These are phyloP conservation scores for Blastomussa wellsi DNA, from an alignment of 92 coral and sea anemone species.

Conservation along the genomic window DNA sequence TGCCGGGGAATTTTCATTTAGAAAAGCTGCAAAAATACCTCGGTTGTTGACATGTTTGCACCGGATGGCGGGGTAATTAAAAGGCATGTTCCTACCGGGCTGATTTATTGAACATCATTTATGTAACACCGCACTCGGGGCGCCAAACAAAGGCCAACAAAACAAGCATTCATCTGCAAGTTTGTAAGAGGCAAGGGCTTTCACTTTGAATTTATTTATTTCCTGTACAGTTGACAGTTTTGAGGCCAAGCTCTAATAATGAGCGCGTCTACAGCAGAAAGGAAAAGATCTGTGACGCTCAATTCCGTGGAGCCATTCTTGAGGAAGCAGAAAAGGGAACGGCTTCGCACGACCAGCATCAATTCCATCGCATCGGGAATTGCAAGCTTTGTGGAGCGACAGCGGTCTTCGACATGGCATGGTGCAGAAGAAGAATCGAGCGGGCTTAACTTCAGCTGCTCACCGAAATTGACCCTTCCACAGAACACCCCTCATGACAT, in stretches of 20 bases:
- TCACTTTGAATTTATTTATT: conserved; percentile 3
- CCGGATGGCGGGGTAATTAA: conserved; percentile 6
- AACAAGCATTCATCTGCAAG: neutral
- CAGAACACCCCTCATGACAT: conserved; percentile 29
- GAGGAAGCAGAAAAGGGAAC: conserved; percentile 52
- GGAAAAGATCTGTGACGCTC: conserved; percentile 79
- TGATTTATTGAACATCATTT: neutral
- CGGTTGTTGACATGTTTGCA: conserved; percentile 20
- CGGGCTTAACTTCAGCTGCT: neutral
- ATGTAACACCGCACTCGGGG: neutral
- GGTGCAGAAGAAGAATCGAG: conserved; percentile 63
- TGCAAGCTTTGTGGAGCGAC: conserved; percentile 58
- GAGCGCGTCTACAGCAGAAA: conserved; percentile 41
- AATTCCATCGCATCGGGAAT: conserved; percentile 91
- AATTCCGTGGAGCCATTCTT: conserved; percentile 73
- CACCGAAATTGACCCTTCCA: conserved; percentile 22
- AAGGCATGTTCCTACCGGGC: neutral
- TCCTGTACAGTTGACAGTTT: neutral
- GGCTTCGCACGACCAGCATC: conserved; percentile 72
- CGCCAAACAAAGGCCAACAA: conserved; percentile 6
- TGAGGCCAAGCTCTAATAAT: conserved; percentile 7
- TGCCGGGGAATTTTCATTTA: conserved; percentile 9
- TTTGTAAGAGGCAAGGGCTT: neutral
- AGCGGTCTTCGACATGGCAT: conserved; percentile 95
- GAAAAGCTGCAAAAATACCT: conserved; percentile 32